These are phyloP conservation scores for Polymixis lichenea DNA, from an alignment of 2,888 invertebrate genomes.

Conservation along the genomic window DNA sequence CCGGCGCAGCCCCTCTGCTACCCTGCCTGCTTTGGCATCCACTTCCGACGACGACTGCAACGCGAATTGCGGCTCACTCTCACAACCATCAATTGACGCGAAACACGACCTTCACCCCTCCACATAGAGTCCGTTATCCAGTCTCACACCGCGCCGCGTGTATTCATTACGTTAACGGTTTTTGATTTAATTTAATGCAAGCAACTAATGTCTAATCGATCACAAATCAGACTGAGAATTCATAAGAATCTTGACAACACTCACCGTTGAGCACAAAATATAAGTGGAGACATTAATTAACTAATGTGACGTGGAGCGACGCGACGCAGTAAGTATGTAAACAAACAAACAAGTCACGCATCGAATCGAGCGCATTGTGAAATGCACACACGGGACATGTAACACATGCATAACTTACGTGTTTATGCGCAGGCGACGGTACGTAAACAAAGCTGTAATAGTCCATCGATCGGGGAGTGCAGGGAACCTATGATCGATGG, in stretches of 20 bases:
- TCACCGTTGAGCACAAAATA: constrained; percentile 47
- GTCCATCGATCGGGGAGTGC: constrained; percentile 73
- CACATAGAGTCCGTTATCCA: constrained; percentile 67
- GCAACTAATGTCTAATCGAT: constrained; percentile 70
- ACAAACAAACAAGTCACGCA: constrained; percentile 81
- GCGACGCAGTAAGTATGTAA: constrained; percentile 75
- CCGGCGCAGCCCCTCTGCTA: constrained; percentile 75
- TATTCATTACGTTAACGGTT: constrained; percentile 77
- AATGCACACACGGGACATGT: constrained; percentile 81
- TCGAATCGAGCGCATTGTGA: constrained; percentile 80
- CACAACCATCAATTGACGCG: constrained; percentile 38
- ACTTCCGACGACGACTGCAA: constrained; percentile 77
- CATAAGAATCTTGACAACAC: constrained; percentile 48
- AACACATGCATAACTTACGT: constrained; percentile 87
- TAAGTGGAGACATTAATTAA: constrained; percentile 58
- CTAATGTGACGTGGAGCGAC: constrained; percentile 60
- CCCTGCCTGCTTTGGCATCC: constrained; percentile 65
- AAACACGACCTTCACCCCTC: constrained; percentile 54
- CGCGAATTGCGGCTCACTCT: constrained; percentile 72
- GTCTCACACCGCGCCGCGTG: constrained; percentile 69
- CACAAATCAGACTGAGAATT: constrained; percentile 57
- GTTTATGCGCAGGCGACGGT: constrained; percentile 77
- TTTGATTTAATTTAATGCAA: constrained; percentile 76
- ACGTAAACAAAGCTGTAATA: constrained; percentile 81
- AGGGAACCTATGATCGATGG: constrained; percentile 69